These are phyloP conservation scores for Drosophila pectinifera DNA, from an alignment of 1,140 invertebrate genomes.

Conservation along the genomic window DNA sequence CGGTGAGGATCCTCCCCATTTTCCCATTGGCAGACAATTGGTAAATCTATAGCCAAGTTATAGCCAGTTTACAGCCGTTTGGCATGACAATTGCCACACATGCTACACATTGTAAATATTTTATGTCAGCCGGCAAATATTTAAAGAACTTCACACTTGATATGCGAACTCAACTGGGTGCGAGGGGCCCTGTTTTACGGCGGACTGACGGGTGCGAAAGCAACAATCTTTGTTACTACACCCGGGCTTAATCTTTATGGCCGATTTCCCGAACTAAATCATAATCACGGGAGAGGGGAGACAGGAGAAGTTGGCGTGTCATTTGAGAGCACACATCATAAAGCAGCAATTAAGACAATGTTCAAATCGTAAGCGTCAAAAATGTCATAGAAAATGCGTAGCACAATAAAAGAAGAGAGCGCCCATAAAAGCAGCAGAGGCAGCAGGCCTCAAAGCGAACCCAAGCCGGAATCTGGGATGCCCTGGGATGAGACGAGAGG, in stretches of 20 bases:
- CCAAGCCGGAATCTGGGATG: neutral
- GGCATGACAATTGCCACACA: conserved; percentile 72
- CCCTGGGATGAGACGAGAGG: neutral
- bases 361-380: conserved; percentile 81
- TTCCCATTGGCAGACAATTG: conserved; percentile 20
- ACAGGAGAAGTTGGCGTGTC: conserved; percentile 66
- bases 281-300: conserved; percentile 74
- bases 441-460: conserved; percentile 23
- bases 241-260: conserved; percentile 74
- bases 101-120: conserved; percentile 76
- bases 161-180: conserved; percentile 61
- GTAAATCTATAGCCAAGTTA: conserved; percentile 42
- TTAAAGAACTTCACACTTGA: conserved; percentile 79
- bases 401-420: conserved; percentile 78
- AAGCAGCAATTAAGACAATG: conserved; percentile 83
- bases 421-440: conserved; percentile 72
- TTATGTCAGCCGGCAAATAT: conserved; percentile 72
- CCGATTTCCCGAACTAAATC: conserved; percentile 73
- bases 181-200: conserved; percentile 32
- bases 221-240: conserved; percentile 60
- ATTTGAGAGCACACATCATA: conserved; percentile 81
- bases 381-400: conserved; percentile 76
- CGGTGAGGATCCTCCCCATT: neutral
- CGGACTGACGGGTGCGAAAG: conserved; percentile 60
- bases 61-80: conserved; percentile 41